Conservation (phyloP, 2,113 vertebrate species). For the Seriola rivoliana region DNA sequence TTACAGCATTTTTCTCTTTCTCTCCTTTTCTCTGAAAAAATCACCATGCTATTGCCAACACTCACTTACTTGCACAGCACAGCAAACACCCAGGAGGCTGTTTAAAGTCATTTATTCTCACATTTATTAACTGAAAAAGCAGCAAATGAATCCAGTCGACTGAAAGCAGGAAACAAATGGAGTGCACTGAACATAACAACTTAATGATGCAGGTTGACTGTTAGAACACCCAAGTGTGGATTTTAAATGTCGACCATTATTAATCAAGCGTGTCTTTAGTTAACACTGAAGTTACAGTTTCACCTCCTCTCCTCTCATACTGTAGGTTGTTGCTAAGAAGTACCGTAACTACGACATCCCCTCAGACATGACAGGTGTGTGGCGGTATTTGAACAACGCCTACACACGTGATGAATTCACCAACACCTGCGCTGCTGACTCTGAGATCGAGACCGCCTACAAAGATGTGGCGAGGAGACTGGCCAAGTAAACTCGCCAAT, state of each 20-base stretch:
- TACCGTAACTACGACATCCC: conserved; percentile 96
- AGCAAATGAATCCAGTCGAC: neutral
- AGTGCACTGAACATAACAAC: neutral
- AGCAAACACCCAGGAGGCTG: neutral
- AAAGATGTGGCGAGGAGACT: conserved; percentile 93
- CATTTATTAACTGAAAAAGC: conserved; percentile 12
- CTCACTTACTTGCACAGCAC: neutral
- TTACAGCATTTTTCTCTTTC: neutral
- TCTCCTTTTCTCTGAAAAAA: neutral
- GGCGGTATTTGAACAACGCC: conserved; percentile 94
- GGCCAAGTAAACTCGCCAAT: conserved; percentile 80
- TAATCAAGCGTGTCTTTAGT: neutral
- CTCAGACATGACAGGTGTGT: conserved; percentile 89
- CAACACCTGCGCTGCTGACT: conserved; percentile 94
- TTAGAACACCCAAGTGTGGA: neutral
- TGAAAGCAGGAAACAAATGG: neutral
- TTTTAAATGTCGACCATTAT: conserved; percentile 2
- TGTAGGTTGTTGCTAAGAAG: conserved; percentile 94
- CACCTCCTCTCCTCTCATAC: conserved; percentile 27
- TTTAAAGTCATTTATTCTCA: neutral
- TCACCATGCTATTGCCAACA: neutral
- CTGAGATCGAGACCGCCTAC: conserved; percentile 94
- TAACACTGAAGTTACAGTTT: neutral
- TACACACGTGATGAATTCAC: conserved; percentile 93
- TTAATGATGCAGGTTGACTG: neutral